A percentile compares a stretch with the other conserved stretches of the same genome.
Conservation (phyloP, 2,113 vertebrate species). For the Hiodon alosoides region DNA sequence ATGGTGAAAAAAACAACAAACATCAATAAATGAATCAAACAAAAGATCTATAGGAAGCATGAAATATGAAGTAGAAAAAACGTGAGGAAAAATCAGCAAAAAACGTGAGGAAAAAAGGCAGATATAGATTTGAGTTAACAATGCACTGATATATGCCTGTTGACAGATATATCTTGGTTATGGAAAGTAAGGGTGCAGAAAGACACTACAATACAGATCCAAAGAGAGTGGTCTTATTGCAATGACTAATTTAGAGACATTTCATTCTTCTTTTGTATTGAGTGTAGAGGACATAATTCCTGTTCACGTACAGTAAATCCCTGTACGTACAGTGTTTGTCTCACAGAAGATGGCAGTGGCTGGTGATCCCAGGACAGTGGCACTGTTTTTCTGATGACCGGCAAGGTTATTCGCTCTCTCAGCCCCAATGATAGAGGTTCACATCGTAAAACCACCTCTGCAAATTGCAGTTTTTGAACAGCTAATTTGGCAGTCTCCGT, state of each 20-base stretch:
- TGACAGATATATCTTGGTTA: no score
- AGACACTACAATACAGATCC: neutral
- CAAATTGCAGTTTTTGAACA: conserved; percentile 33
- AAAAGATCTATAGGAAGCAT: no score
- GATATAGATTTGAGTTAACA: no score
- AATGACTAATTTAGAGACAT: neutral
- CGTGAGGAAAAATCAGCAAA: no score
- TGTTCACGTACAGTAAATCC: conserved; percentile 10
- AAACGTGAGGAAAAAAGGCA: no score
- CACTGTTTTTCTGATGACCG: conserved; percentile 16
- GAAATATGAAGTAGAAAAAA: no score
- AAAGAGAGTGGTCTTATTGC: neutral
- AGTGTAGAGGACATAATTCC: neutral
- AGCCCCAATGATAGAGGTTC: conserved; percentile 31
- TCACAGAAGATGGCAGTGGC: conserved; percentile 4
- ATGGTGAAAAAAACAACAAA: neutral
- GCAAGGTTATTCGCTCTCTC: conserved; percentile 24
- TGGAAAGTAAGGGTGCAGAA: no score
- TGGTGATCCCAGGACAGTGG: conserved; percentile 14
- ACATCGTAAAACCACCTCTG: conserved; percentile 28
- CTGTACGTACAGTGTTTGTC: conserved; percentile 3
- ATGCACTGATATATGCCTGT: no score
- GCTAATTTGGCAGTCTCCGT: conserved; percentile 26
- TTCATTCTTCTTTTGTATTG: neutral
- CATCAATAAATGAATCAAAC: no score